These are phyloP conservation scores for Pseudomyrmex pallidus DNA, from an alignment of 1,140 invertebrate genomes.

Conservation along the genomic window DNA sequence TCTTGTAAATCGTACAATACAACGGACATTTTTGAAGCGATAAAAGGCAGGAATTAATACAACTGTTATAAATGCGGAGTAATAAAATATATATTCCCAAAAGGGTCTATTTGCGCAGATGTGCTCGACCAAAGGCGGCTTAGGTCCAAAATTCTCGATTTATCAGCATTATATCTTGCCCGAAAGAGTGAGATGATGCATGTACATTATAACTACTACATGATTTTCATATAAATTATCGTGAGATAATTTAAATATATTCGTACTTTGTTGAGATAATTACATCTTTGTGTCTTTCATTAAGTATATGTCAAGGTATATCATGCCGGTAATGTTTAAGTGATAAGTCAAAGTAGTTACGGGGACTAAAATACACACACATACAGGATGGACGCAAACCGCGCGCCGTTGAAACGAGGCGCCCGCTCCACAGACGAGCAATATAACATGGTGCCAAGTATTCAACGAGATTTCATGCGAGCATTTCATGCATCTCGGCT, in stretches of 20 bases:
- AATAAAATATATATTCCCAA: too few relatives aligned
- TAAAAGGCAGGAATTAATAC: too few relatives aligned
- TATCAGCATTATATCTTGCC: too few relatives aligned
- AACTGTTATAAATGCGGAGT: too few relatives aligned
- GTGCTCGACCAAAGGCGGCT: too few relatives aligned
- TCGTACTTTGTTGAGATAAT: not conserved
- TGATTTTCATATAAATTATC: not conserved
- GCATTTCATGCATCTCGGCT: conserved; percentile 54
- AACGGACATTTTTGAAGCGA: too few relatives aligned
- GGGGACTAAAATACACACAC: not conserved
- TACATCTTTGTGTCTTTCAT: not conserved
- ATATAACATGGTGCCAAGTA: conserved; percentile 47
- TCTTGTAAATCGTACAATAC: not conserved
- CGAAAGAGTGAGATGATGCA: not conserved
- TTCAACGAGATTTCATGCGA: conserved; percentile 60
- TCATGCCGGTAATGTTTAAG: conserved; percentile 13
- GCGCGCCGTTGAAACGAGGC: not conserved
- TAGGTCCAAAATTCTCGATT: too few relatives aligned
- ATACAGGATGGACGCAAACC: conserved; percentile 10
- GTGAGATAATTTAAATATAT: not conserved
- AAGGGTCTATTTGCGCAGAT: too few relatives aligned
- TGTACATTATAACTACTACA: not conserved
- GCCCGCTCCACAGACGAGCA: conserved; percentile 12
- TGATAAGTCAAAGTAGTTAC: conserved; percentile 42
- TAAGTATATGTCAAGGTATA: conserved; percentile 3